A percentile compares a stretch with the other conserved stretches of the same genome.
These are phyloP conservation scores for Eulithis testata DNA, from an alignment of 2,888 invertebrate species.

Conservation along the genomic window DNA sequence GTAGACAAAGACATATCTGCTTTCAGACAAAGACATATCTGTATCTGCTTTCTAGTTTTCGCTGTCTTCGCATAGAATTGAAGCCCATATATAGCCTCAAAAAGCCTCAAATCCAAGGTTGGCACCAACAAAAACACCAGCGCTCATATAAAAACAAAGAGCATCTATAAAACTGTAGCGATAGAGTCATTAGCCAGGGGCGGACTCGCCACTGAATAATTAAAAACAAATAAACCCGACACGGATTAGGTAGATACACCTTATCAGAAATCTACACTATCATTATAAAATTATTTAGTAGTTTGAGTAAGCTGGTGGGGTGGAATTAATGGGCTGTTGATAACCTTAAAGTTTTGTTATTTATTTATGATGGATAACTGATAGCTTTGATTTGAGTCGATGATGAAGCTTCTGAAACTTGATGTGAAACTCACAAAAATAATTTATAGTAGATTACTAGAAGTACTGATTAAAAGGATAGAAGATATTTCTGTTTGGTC, in stretches of 20 bases:
- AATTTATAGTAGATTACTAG: too few species aligned
- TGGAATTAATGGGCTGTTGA: conserved; percentile 32
- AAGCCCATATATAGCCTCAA: too few species aligned
- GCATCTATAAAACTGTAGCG: conserved; percentile 72
- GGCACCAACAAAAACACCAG: neutral
- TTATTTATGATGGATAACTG: conserved; percentile 9
- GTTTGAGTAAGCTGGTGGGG: conserved; percentile 57
- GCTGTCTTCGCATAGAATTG: too few species aligned
- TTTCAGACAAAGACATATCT: too few species aligned
- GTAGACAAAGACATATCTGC: too few species aligned
- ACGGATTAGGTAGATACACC: conserved; percentile 65
- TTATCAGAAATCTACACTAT: conserved; percentile 73
- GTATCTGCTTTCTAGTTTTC: too few species aligned
- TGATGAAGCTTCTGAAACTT: too few species aligned
- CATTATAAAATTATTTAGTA: conserved; percentile 74
- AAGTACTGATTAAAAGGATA: too few species aligned
- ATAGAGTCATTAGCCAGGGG: conserved; percentile 83
- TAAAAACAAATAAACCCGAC: conserved; percentile 83
- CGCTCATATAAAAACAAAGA: conserved; percentile 65
- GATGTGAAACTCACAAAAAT: too few species aligned
- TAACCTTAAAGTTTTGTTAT: too few species aligned
- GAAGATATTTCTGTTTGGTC: too few species aligned
- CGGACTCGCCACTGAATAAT: conserved; percentile 78
- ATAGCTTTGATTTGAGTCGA: conserved; percentile 3
- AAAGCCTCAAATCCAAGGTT: neutral